Conservation (phyloP, 2,113 vertebrate species). For the Thamnaconus septentrionalis region DNA sequence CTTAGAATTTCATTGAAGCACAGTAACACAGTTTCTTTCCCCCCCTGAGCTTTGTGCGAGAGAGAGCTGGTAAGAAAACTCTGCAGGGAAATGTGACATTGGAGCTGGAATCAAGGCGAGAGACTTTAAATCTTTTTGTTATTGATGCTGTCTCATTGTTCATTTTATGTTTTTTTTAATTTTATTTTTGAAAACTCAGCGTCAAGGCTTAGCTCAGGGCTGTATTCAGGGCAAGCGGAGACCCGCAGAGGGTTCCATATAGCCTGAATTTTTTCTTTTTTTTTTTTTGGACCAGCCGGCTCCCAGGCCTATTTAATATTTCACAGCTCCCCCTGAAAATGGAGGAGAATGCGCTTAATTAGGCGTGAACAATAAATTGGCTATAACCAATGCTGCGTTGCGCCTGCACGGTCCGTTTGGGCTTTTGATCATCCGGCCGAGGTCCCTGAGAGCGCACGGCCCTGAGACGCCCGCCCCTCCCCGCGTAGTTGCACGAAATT, state of each 20-base stretch:
- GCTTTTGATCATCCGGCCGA: conserved; percentile 51
- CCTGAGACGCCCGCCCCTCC: conserved; percentile 6
- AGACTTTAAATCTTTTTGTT: conserved; percentile 21
- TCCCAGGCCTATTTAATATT: conserved; percentile 65
- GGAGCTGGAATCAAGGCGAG: conserved; percentile 16
- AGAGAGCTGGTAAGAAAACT: conserved; percentile 9
- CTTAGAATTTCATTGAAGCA: not conserved
- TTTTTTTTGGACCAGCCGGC: conserved; percentile 50
- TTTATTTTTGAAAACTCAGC: conserved; percentile 48
- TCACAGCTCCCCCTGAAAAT: conserved; percentile 49
- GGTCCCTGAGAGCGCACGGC: conserved; percentile 24
- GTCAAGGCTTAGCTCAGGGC: conserved; percentile 32
- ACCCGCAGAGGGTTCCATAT: conserved; percentile 48
- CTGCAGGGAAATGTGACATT: not conserved
- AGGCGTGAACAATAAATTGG: conserved; percentile 67
- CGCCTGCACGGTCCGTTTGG: conserved; percentile 13
- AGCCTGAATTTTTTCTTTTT: conserved; percentile 27
- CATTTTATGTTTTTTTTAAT: conserved; percentile 42
- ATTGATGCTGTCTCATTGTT: conserved; percentile 28
- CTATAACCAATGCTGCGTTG: conserved; percentile 49
- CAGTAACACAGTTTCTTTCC: not conserved
- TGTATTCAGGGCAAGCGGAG: conserved; percentile 56
- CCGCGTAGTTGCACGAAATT: conserved; percentile 21
- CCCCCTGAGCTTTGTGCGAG: not conserved
- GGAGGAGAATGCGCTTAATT: conserved; percentile 57